Evolutionary conservation across 2,797 vertebrate genomes (phyloP).

Genomic region (Nannoperca obscura): DNA sequence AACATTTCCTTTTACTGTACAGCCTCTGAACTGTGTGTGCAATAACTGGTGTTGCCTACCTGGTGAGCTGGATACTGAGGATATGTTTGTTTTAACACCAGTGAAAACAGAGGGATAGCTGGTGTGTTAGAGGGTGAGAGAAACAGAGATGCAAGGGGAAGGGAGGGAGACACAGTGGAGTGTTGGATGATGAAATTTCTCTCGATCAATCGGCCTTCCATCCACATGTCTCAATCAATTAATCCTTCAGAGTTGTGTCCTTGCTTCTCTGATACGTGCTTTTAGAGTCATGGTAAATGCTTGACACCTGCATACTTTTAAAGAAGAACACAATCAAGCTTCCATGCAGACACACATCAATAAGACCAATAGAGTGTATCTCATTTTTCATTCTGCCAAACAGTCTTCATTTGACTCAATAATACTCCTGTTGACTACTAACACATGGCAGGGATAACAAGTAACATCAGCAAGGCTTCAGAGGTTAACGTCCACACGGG

Average conservation of each 20-base stretch:
- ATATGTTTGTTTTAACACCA: constrained; percentile 35
- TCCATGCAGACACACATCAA: constrained; percentile 4
- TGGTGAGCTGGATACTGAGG: constrained; percentile 3
- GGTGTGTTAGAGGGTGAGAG: constrained; percentile 27
- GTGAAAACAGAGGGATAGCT: constrained; percentile 15
- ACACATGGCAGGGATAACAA: background rate
- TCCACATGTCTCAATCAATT: constrained; percentile 15
- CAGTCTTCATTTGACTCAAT: constrained; percentile 11
- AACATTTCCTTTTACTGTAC: background rate
- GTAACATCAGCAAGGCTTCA: background rate
- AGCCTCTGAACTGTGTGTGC: constrained; percentile 4
- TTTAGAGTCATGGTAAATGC: constrained; percentile 13
- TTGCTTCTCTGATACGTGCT: background rate
- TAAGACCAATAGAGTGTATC: background rate
- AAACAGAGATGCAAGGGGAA: background rate
- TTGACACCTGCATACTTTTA: constrained; percentile 33
- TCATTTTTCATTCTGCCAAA: constrained; percentile 13
- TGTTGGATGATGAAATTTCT: constrained; percentile 40
- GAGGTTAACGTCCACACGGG: background rate
- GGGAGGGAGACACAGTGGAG: background rate
- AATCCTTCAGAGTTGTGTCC: constrained; percentile 8
- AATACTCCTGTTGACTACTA: background rate
- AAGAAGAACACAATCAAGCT: constrained; percentile 2
- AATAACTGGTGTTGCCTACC: background rate
- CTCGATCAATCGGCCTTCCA: constrained; percentile 33